These are phyloP conservation scores for Patiria pectinifera DNA, from an alignment of 53 echinoderm and acorn worm species.

Conservation along the genomic window DNA sequence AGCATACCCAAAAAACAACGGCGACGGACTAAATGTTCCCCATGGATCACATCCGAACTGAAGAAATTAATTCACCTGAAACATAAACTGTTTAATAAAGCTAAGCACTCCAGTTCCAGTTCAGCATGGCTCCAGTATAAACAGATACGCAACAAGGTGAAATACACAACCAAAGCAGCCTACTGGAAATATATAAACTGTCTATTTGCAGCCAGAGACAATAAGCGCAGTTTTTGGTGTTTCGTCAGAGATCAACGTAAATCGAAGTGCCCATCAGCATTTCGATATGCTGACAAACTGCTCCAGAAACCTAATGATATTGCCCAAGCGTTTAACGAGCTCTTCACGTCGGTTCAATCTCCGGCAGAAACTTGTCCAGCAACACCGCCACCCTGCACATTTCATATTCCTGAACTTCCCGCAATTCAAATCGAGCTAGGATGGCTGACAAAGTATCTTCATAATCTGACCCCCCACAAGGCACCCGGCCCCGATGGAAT, in stretches of 20 bases:
- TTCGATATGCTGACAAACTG: slow-evolving; percentile 15
- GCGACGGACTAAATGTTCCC: slow-evolving; percentile 5
- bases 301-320: slow-evolving; percentile 10
- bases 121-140: slow-evolving; percentile 48
- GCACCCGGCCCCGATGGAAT: slow-evolving; percentile 31
- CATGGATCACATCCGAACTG: slow-evolving; percentile 48
- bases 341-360: slow-evolving; percentile 22
- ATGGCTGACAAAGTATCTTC: slow-evolving; percentile 13
- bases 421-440: slow-evolving; percentile 13
- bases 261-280: slow-evolving; percentile 36
- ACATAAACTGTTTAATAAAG: slow-evolving; percentile 45
- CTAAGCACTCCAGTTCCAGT: slow-evolving; percentile 30
- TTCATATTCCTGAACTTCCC: slow-evolving; percentile 17
- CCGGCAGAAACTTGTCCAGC: slow-evolving; percentile 19
- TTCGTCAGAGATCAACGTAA: slow-evolving; percentile 35
- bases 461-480: slow-evolving; percentile 14
- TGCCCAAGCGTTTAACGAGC: slow-evolving; percentile 24
- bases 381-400: neutral
- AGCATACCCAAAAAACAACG: slow-evolving; percentile 38
- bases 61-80: slow-evolving; percentile 41
- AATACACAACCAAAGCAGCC: slow-evolving; percentile 15
- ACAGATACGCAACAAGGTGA: slow-evolving; percentile 33
- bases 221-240: slow-evolving; percentile 39
- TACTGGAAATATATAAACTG: slow-evolving; percentile 25
- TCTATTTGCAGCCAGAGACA: slow-evolving; percentile 21